These are phyloP conservation scores for Orthosia gracilis DNA, from an alignment of 2,888 invertebrate species.

Conservation along the genomic window DNA sequence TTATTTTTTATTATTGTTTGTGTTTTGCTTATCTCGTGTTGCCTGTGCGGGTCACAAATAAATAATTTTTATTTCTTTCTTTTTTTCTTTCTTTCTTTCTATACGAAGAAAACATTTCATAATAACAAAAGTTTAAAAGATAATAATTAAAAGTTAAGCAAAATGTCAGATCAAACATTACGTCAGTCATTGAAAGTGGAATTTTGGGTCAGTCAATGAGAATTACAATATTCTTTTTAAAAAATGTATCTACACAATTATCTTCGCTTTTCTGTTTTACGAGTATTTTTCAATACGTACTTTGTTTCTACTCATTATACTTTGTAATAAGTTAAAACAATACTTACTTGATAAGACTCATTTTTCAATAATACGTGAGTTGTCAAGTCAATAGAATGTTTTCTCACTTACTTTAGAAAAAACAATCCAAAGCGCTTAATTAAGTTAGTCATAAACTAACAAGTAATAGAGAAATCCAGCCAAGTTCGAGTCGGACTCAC, in stretches of 20 bases:
- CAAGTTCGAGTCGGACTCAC: too few species aligned
- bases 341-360: background rate
- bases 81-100: too few species aligned
- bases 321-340: slow-evolving; percentile 25
- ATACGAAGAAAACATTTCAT: slow-evolving; percentile 17
- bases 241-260: slow-evolving; percentile 9
- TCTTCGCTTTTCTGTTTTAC: slow-evolving; percentile 4
- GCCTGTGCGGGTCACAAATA: too few species aligned
- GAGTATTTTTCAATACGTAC: background rate
- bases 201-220: slow-evolving; percentile 42
- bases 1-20: too few species aligned
- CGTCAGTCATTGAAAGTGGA: slow-evolving; percentile 35
- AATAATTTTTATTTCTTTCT: too few species aligned
- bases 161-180: slow-evolving; percentile 53
- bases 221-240: slow-evolving; percentile 4
- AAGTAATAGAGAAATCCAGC: too few species aligned
- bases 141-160: slow-evolving; percentile 43
- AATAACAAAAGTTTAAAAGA: slow-evolving; percentile 6
- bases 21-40: too few species aligned
- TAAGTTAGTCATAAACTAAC: background rate
- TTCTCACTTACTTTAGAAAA: background rate
- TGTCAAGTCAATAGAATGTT: slow-evolving; percentile 1
- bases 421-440: slow-evolving; percentile 10
- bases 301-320: slow-evolving; percentile 16
- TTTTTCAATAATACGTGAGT: background rate